Conservation (phyloP, 2,797 vertebrate species). For the Liparis tanakae region DNA sequence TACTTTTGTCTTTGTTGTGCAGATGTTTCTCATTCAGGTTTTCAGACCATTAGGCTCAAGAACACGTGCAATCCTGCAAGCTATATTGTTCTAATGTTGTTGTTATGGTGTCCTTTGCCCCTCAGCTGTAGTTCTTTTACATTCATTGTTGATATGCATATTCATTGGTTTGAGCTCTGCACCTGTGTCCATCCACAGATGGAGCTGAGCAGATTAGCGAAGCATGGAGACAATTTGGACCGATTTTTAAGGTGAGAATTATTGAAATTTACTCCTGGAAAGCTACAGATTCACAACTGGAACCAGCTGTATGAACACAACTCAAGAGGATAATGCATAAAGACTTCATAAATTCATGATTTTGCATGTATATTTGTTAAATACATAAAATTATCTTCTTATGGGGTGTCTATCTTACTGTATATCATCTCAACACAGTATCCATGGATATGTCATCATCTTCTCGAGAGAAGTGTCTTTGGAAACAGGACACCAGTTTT, state of each 20-base stretch:
- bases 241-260: slow-evolving; percentile 37
- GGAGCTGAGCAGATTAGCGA: slow-evolving; percentile 54
- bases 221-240: slow-evolving; percentile 47
- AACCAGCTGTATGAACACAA: slow-evolving; percentile 23
- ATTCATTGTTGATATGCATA: slow-evolving; percentile 54
- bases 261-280: slow-evolving; percentile 40
- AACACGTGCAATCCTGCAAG: not conserved
- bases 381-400: not conserved
- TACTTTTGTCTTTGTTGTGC: not conserved
- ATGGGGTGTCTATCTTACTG: not conserved
- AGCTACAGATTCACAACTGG: slow-evolving; percentile 38
- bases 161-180: slow-evolving; percentile 62
- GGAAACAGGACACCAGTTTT: not conserved
- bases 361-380: slow-evolving; percentile 7
- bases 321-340: slow-evolving; percentile 13
- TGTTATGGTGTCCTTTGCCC: slow-evolving; percentile 43
- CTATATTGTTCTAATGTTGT: slow-evolving; percentile 31
- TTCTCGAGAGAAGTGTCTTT: not conserved
- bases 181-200: slow-evolving; percentile 66
- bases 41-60: slow-evolving; percentile 1
- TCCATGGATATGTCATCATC: not conserved
- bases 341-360: slow-evolving; percentile 4
- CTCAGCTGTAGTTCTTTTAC: slow-evolving; percentile 37
- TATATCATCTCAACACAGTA: not conserved
- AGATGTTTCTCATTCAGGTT: not conserved